Base-by-base conservation (phyloP, 2,113 vertebrate genomes). In the Tachycineta bicolor region DNA sequence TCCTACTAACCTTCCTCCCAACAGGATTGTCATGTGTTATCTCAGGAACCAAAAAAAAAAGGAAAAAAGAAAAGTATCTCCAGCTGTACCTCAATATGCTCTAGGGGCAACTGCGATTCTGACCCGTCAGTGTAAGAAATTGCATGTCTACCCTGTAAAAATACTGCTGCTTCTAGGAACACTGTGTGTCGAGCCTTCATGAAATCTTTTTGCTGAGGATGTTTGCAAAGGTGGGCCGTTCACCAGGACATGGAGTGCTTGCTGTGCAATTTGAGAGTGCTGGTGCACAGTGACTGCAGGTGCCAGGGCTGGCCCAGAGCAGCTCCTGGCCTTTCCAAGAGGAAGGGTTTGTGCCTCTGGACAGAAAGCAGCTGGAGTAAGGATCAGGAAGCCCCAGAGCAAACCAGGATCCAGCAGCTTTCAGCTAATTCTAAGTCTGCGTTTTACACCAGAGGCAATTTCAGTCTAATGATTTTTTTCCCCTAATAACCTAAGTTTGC, bases 11-110 rank as follows among this genome's bases (percentile, higher is more conserved):
- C 4, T 52, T 77, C 67, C 19, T 11, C 5, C 9, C 37, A 49
- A 15, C 11, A 29, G 39, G 25, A 47, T 41, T 78, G 12, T 33
- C 33, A 60, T 34, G 22, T 44, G 17, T 56, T 74, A n/a, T 24
- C 33, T 71, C 12, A 44, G 16, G 16, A 19, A 86, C 24, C 11
- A 41, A 41, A 33, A 52, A 41, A 33, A 52, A 70, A 62, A 24
- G 3, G 2, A 0, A 1, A 2, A 4, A 18, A n/a, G n/a, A 39
- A 28, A 19, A 5, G 5, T 39, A n/a, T 70, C 33, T 68, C 29
- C 46, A 55, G 0, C 13, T 73, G 23, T 77, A 43, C 63, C 39
- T 60, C 2, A 2, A 31, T 46, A 31, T 46, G 12, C 11, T 63
- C 9, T 19, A 24, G 55, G 33, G 15, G 4, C 52, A 49, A 31